A percentile compares a stretch with the other conserved stretches of the same genome.
These are phyloP conservation scores for Polyommatus iphigenia DNA, from an alignment of 2,888 invertebrate genomes.

Conservation along the genomic window DNA sequence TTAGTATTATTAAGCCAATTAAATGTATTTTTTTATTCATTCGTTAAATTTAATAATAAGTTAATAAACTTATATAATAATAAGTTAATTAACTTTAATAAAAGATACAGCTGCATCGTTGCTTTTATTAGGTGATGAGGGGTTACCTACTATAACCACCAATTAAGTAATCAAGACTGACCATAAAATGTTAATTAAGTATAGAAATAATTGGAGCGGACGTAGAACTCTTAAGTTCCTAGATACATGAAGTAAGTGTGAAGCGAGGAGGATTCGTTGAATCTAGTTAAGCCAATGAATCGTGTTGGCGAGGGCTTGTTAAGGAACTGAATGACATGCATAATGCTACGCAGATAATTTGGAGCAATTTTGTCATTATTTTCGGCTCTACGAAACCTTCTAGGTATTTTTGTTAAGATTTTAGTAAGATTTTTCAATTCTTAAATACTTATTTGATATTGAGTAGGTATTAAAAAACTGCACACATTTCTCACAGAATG, in stretches of 20 bases:
- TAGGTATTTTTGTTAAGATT: background rate
- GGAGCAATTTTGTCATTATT: background rate
- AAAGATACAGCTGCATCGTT: background rate
- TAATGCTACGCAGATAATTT: constrained; percentile 14
- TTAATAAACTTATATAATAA: too few species aligned
- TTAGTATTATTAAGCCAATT: too few species aligned
- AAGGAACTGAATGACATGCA: constrained; percentile 25
- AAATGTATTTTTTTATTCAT: too few species aligned
- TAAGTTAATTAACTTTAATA: too few species aligned
- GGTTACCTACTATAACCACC: background rate
- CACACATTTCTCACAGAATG: too few species aligned
- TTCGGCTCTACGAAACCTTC: background rate
- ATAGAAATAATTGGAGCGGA: constrained; percentile 18
- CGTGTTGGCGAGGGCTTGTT: constrained; percentile 8
- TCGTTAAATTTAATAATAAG: too few species aligned
- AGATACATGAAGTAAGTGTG: constrained; percentile 23
- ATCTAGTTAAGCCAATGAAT: constrained; percentile 24
- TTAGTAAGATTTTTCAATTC: background rate
- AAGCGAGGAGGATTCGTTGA: constrained; percentile 13
- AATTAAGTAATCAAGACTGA: background rate
- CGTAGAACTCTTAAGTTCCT: constrained; percentile 8
- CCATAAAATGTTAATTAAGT: constrained; percentile 8
- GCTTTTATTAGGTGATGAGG: background rate
- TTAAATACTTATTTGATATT: background rate
- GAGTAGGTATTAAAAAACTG: too few species aligned